Evolutionary conservation across 2,888 invertebrate species (phyloP), one percentile per base, ranked within the genome.

Genomic region (Fissipunctia ypsillon): DNA sequence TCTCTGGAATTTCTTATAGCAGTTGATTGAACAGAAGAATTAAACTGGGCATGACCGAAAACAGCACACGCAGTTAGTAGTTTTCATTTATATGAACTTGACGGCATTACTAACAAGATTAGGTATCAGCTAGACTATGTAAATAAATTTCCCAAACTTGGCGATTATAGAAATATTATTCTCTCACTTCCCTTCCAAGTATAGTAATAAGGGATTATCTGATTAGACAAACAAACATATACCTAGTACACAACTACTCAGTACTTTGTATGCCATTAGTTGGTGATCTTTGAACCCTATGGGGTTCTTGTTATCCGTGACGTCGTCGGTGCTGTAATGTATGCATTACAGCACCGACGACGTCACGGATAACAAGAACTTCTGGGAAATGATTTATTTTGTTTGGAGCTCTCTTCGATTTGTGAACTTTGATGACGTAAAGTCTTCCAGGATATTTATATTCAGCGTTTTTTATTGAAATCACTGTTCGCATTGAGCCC

Each of bases 341-440:
- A n/a, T 68, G 50, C 14, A 57, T 52, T 69, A 52, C 31, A 31
- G 41, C n/a, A n/a, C n/a, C 14, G 22, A 22, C 14, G 43, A 76
- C 72, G 76, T 65, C 60, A 76, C 54, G 31, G 38, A 14, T 56
- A 65, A 38, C 50, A 28, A 48, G 45, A 76, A 69, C 41, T 65
- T 56, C 31, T 76, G 25, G 14, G 56, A 35, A 38, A 41, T 65
- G 64, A 71, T 71, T 80, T 76, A 76, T 76, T 68, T 68, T 65
- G 54, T 71, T 80, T 67, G n/a, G 10, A 71, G 35, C 45, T 67
- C 63, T 76, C 31, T 60, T 64, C 25, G 22, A 68, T 68, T 79
- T 54, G 31, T 65, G 22, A 67, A 7, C 57, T 45, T 41, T 43
- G 35, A 52, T 76, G 64, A 76, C 64, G 60, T 68, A 22, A 25